phyloP scores from a whole-genome alignment of 1,140 invertebrate species.

The Euura lappo region DNA sequence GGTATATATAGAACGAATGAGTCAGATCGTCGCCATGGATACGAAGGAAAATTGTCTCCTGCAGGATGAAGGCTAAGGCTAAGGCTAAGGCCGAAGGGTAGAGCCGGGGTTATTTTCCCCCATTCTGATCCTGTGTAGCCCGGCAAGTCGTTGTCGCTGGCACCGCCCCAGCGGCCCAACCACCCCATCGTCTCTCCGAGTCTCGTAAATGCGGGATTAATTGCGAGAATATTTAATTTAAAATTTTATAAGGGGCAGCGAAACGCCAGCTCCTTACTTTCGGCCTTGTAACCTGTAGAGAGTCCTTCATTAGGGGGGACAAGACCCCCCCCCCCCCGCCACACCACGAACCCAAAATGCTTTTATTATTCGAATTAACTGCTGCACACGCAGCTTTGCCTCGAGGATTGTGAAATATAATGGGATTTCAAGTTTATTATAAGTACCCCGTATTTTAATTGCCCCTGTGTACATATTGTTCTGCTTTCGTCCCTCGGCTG shows the following conservation, averaged over 20 bases:
- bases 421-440: background rate
- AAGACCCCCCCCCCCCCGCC: too few relatives aligned
- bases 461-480: background rate
- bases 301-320: background rate
- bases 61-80: background rate
- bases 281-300: background rate
- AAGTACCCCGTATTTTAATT: background rate
- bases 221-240: constrained; percentile 7
- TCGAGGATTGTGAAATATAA: background rate
- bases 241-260: background rate
- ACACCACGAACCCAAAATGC: background rate
- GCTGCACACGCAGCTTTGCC: background rate
- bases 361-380: background rate
- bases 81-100: background rate
- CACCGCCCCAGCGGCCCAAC: background rate
- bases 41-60: constrained; percentile 3
- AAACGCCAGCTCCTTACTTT: background rate
- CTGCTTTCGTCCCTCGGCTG: background rate
- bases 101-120: background rate
- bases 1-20: background rate
- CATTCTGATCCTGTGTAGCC: background rate
- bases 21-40: background rate
- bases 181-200: background rate
- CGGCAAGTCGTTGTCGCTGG: background rate
- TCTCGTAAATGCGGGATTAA: constrained; percentile 1